These are phyloP conservation scores for Tillus elongatus DNA, from an alignment of 2,888 invertebrate genomes.

Conservation along the genomic window DNA sequence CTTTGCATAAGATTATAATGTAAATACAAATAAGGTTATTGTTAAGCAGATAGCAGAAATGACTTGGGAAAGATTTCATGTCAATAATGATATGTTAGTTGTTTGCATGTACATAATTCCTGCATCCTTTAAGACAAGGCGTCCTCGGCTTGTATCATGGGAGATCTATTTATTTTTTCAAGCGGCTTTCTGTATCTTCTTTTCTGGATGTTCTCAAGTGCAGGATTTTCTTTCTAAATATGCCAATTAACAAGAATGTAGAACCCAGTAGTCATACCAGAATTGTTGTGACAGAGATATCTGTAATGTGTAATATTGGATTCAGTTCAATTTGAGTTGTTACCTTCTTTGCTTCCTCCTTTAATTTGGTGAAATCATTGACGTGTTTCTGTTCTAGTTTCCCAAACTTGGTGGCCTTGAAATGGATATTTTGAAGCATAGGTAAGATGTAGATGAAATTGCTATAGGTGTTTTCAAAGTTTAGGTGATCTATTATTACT, in stretches of 20 bases:
- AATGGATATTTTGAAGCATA: not conserved
- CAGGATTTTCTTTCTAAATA: too few relatives aligned
- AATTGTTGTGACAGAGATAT: constrained; percentile 5
- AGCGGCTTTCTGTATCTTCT: too few relatives aligned
- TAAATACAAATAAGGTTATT: too few relatives aligned
- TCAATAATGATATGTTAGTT: too few relatives aligned
- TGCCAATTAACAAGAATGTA: too few relatives aligned
- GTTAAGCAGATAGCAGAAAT: too few relatives aligned
- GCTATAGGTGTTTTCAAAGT: constrained; percentile 4
- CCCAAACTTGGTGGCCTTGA: not conserved
- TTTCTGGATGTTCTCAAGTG: too few relatives aligned
- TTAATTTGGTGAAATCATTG: not conserved
- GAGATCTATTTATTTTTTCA: not conserved
- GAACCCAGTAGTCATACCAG: too few relatives aligned
- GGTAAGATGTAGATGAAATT: not conserved
- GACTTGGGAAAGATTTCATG: too few relatives aligned
- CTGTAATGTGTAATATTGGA: not conserved
- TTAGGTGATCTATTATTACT: not conserved
- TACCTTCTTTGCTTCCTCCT: constrained; percentile 1
- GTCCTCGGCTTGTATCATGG: constrained; percentile 3
- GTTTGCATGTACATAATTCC: constrained; percentile 7
- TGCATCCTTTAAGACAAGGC: constrained; percentile 6
- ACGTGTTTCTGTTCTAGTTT: constrained; percentile 6
- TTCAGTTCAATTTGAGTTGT: not conserved
- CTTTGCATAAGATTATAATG: too few relatives aligned